Base-by-base conservation (phyloP, 2,888 invertebrate genomes). In the Lissocephala sabroskyi region DNA sequence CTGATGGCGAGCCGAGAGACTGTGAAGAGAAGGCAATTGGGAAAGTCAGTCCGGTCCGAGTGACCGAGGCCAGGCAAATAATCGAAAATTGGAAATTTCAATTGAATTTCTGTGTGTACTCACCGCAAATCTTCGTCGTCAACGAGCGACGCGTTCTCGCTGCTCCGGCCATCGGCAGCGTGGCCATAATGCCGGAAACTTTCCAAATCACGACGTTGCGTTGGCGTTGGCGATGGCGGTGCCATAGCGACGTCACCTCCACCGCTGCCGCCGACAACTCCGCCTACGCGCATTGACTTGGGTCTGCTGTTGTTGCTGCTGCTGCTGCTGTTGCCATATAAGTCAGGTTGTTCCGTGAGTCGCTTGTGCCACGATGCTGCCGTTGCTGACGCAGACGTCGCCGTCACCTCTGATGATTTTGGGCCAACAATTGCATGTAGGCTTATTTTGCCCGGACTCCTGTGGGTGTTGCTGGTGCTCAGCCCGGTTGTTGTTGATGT, bases 151-250 rank as follows among this genome's bases (percentile, higher is more conserved):
- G 35, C 13, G 37, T 17, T 41, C 45, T 41, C 56, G 47, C 45
- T 45, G 46, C 35, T 3, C 3, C 23, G 4, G 4, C 23, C 7
- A 23, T 53, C 60, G 61, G 73, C 64, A 59, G 59, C 62, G 66
- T 64, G n/a, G n/a, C n/a, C 65, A 66, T 78, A 64, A 78, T 77
- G 80, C 80, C 81, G 82, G 80, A 81, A 81, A 81, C 81, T 81
- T 81, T 81, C 81, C 81, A 82, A 81, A 80, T 79, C 79, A 64
- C 74, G 79, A 64, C 66, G 63, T 49, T 57, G 76, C 61, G 74
- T 57, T 56, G 56, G 76, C 76, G 80, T 78, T 65, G 80, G 63
- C 61, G n/a, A 65, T 62, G 36, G 44, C 51, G 48, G 42, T 56
- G 54, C 65, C 32, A 45, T 60, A 46, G 49, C 59, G 51, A 52